Evolutionary conservation across 1,140 invertebrate species (phyloP).

Genomic region (Drosophila nannoptera): DNA sequence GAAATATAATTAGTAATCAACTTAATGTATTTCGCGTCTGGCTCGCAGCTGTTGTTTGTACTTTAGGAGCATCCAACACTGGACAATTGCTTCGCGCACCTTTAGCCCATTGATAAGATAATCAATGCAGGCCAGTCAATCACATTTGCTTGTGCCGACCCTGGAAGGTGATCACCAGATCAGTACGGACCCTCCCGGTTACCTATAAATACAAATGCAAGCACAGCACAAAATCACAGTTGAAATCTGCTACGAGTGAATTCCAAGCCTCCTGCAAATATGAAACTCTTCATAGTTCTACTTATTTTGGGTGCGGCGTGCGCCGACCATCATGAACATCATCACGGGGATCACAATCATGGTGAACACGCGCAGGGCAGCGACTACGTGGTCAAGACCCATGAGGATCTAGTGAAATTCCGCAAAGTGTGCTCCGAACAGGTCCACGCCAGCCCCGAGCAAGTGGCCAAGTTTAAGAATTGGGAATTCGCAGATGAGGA

Average conservation of each 20-base stretch:
- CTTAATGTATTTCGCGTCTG: background rate
- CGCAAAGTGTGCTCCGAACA: slow-evolving; percentile 52
- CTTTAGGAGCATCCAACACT: slow-evolving; percentile 18
- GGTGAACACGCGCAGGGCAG: slow-evolving; percentile 16
- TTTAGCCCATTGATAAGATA: slow-evolving; percentile 47
- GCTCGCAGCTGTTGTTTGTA: background rate
- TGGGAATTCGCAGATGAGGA: slow-evolving; percentile 72
- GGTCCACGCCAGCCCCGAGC: slow-evolving; percentile 55
- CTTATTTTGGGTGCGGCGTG: slow-evolving; percentile 35
- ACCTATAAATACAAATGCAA: slow-evolving; percentile 53
- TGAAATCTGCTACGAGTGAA: slow-evolving; percentile 1
- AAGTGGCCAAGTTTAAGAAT: slow-evolving; percentile 63
- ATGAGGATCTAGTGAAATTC: slow-evolving; percentile 57
- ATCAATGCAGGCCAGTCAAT: slow-evolving; percentile 44
- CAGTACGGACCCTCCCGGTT: background rate
- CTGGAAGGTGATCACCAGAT: slow-evolving; percentile 28
- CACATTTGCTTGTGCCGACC: slow-evolving; percentile 14
- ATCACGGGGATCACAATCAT: slow-evolving; percentile 26
- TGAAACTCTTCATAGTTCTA: slow-evolving; percentile 50
- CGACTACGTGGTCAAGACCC: slow-evolving; percentile 65
- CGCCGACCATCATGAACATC: slow-evolving; percentile 39
- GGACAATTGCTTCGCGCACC: slow-evolving; percentile 19
- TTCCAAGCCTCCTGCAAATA: slow-evolving; percentile 3
- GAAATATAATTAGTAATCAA: background rate
- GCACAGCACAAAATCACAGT: slow-evolving; percentile 37